Evolutionary conservation across 1,140 invertebrate species (phyloP), one percentile per base, ranked within the genome.

Genomic region (Euborellia annulipes): DNA sequence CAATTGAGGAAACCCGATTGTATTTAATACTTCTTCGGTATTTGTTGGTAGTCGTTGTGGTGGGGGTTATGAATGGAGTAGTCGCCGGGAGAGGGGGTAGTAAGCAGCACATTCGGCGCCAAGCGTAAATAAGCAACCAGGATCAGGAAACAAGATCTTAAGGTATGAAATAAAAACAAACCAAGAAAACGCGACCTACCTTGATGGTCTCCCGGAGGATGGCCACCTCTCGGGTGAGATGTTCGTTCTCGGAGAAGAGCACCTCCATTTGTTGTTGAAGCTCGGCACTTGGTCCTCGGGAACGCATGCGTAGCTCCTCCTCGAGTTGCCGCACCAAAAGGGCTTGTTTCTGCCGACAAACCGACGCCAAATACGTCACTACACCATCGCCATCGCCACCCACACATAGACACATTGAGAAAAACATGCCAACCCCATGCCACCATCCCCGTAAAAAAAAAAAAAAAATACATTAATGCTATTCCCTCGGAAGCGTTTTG

Each of bases 171-270:
- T 49, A 21, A 22, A 19, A 50, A 44, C 4, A 43, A 36, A 39
- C 38, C 11, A 34, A 44, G 39, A 47, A 27, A 19, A 45, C 43
- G 42, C 21, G 13, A 17, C 13, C 37, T 62, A 88, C 86, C 77
- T 92, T 93, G 59, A 93, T 92, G 32, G 90, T 94, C 62, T 94
- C 89, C 30, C 88, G 75, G 43, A 98, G 73, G 58, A 97, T 91
- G 46, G 87, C 81, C 51, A 95, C 89, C 71, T 98, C 93, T 56
- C 92, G 80, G 51, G 82, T 82, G 53, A 96, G 75, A 62, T 93
- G 88, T 66, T 96, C 90, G 61, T 95, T 94, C 64, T 96, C 91
- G 40, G 84, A 78, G 62, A 85, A 91, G 30, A 95, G 69, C 46
- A 81, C 79, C 67, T 95, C 89, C 68, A 92, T 79, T 68, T 91